phyloP scores from a whole-genome alignment of 2,888 invertebrate genomes.

The Cerceris rybyensis region DNA sequence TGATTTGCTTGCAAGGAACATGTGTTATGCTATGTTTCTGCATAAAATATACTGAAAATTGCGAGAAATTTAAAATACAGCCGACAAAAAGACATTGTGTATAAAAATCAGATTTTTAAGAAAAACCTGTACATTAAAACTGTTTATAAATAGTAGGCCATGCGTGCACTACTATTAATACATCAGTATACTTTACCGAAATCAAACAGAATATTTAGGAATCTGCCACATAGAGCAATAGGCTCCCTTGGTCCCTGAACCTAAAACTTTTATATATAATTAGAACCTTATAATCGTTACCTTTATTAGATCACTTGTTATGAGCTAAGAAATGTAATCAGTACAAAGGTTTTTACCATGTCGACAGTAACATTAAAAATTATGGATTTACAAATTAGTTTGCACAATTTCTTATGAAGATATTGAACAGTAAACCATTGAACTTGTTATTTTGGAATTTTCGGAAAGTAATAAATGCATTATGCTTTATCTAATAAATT shows the following conservation, averaged over 20 bases:
- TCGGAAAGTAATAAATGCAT: background rate
- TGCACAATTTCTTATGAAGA: no score
- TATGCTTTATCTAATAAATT: background rate
- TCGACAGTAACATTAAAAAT: no score
- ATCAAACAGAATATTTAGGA: slow-evolving; percentile 56
- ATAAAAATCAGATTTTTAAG: slow-evolving; percentile 20
- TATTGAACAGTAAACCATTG: no score
- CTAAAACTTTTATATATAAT: slow-evolving; percentile 65
- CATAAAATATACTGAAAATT: slow-evolving; percentile 56
- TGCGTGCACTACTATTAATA: slow-evolving; percentile 23
- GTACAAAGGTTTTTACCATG: slow-evolving; percentile 8
- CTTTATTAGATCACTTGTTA: slow-evolving; percentile 36
- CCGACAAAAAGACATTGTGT: slow-evolving; percentile 17
- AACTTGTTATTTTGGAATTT: no score
- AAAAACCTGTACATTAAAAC: slow-evolving; percentile 9
- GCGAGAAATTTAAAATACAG: slow-evolving; percentile 23
- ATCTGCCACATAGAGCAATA: slow-evolving; percentile 60
- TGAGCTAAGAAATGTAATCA: slow-evolving; percentile 48
- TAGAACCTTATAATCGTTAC: slow-evolving; percentile 59
- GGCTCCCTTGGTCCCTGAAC: slow-evolving; percentile 75
- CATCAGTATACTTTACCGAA: slow-evolving; percentile 59
- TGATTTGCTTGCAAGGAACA: slow-evolving; percentile 62
- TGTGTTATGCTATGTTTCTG: slow-evolving; percentile 50
- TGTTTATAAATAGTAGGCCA: slow-evolving; percentile 13
- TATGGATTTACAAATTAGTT: no score